Conservation (phyloP, 2,113 vertebrate genomes). For the Bufo gargarizans region DNA sequence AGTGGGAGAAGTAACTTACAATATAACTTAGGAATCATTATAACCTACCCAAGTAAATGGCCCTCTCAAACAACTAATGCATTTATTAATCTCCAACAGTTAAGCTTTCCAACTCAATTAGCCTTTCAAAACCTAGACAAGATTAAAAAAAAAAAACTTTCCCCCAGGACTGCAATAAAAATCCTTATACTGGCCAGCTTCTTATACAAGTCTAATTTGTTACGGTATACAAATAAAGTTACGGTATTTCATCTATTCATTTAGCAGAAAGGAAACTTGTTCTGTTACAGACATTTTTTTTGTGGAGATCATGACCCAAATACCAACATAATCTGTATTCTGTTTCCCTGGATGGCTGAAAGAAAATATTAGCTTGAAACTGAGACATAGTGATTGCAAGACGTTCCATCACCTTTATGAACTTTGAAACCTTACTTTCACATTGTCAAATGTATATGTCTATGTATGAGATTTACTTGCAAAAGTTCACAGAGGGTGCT, state of each 20-base stretch:
- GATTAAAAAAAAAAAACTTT: not conserved
- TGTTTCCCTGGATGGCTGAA: slow-evolving; percentile 3
- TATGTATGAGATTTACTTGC: not conserved
- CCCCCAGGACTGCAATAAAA: not conserved
- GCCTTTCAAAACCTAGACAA: not conserved
- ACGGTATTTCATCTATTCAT: not conserved
- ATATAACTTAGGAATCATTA: not conserved
- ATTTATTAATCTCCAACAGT: slow-evolving; percentile 15
- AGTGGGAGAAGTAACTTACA: not conserved
- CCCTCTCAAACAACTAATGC: not conserved
- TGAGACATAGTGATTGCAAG: not conserved
- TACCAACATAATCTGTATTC: slow-evolving; percentile 9
- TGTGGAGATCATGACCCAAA: slow-evolving; percentile 25
- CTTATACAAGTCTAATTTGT: not conserved
- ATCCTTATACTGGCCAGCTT: not conserved
- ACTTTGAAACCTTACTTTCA: not conserved
- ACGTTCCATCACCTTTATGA: slow-evolving; percentile 4
- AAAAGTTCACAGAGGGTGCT: slow-evolving; percentile 8
- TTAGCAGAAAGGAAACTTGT: not conserved
- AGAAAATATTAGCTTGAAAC: slow-evolving; percentile 30
- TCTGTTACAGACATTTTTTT: not conserved
- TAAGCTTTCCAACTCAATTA: not conserved
- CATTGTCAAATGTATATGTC: slow-evolving; percentile 4
- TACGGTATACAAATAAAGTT: too few species aligned
- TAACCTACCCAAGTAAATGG: slow-evolving; percentile 8